These are phyloP conservation scores for Gephyroberyx darwinii DNA, from an alignment of 2,797 vertebrate species.

Conservation along the genomic window DNA sequence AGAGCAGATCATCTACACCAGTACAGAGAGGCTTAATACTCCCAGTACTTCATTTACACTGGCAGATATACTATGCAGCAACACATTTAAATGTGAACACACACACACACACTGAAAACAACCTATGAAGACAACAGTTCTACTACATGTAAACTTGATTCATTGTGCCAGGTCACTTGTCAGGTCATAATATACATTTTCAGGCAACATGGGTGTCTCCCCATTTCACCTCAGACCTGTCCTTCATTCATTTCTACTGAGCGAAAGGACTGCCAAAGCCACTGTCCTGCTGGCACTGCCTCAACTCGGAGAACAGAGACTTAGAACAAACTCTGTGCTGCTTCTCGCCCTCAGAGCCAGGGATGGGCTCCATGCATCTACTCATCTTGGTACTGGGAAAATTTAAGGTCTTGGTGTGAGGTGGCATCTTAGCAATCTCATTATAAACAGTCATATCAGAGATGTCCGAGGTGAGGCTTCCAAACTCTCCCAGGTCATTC, in stretches of 20 bases:
- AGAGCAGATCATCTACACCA: not conserved
- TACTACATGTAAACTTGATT: conserved; percentile 44
- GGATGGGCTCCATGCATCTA: conserved; percentile 69
- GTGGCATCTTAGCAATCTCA: conserved; percentile 61
- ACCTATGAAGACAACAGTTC: conserved; percentile 1
- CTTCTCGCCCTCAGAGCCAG: conserved; percentile 72
- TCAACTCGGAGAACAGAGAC: conserved; percentile 75
- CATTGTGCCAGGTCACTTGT: not conserved
- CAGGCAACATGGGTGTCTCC: not conserved
- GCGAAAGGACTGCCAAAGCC: conserved; percentile 80
- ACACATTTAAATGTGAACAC: not conserved
- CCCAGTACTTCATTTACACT: not conserved
- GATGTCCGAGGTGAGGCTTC: conserved; percentile 46
- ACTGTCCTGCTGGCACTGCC: conserved; percentile 78
- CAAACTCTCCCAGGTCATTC: conserved; percentile 52
- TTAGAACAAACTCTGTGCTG: conserved; percentile 39
- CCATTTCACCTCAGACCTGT: not conserved
- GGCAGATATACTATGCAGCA: not conserved
- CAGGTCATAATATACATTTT: not conserved
- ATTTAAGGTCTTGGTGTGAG: conserved; percentile 26
- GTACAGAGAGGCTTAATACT: not conserved
- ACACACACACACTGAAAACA: conserved; percentile 1
- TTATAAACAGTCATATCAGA: conserved; percentile 77
- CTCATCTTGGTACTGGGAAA: conserved; percentile 25
- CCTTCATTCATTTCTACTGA: conserved; percentile 64